phyloP scores from a whole-genome alignment of 2,888 invertebrate genomes.

The Cantharis lateralis region DNA sequence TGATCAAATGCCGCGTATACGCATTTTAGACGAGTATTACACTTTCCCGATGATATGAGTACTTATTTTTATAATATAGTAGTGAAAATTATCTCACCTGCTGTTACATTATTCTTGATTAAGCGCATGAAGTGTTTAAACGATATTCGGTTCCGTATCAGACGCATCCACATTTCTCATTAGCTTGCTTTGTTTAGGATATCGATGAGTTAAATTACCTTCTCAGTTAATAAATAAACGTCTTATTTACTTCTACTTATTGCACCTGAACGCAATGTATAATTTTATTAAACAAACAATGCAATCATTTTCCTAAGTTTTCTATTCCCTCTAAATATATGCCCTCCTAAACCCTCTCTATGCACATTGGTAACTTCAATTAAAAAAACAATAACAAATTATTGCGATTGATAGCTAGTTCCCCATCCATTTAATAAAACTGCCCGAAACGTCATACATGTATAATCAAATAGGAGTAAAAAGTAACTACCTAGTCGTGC shows the following conservation, averaged over 20 bases:
- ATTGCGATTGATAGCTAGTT: not conserved
- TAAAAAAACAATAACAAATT: not conserved
- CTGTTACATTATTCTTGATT: not conserved
- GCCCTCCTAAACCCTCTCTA: not conserved
- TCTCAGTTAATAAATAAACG: not conserved
- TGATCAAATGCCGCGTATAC: not conserved
- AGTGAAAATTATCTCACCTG: not conserved
- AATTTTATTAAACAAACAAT: not conserved
- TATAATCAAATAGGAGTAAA: no score
- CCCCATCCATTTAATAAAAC: no score
- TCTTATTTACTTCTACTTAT: not conserved
- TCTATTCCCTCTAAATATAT: no score
- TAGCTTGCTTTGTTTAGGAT: not conserved
- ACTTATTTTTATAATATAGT: not conserved
- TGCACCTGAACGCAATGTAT: not conserved
- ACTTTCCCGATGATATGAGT: not conserved
- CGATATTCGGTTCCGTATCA: not conserved
- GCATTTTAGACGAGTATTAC: not conserved
- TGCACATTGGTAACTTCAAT: not conserved
- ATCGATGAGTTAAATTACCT: not conserved
- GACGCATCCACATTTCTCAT: not conserved
- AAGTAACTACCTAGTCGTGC: no score
- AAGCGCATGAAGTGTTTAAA: not conserved
- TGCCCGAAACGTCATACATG: no score
- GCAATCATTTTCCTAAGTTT: no score